Evolutionary conservation across 2,113 vertebrate species (phyloP).

Genomic region (Lophura nycthemera): DNA sequence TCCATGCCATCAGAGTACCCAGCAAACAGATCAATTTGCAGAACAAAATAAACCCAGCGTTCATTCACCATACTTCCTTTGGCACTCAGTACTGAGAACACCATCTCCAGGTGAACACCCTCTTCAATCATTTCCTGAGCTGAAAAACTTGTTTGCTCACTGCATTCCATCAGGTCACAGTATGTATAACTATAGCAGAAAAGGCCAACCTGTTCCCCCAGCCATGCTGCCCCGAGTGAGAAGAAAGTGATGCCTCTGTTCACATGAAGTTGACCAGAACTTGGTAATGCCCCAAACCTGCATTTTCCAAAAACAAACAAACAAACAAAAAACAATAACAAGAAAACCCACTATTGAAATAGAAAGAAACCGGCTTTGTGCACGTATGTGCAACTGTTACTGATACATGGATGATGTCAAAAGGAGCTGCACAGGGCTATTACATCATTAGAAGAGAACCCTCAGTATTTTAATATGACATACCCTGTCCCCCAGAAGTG

Average conservation of each 20-base stretch:
- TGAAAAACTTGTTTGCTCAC: conserved; percentile 51
- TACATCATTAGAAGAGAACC: background rate
- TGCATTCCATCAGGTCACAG: background rate
- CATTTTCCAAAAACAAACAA: background rate
- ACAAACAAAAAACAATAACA: too few species aligned
- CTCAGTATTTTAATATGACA: background rate
- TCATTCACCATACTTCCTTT: background rate
- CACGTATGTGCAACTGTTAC: background rate
- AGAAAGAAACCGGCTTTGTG: background rate
- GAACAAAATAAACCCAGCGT: background rate
- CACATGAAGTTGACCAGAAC: background rate
- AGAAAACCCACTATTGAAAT: background rate
- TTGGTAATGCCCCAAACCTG: background rate
- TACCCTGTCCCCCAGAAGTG: background rate
- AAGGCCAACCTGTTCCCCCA: background rate
- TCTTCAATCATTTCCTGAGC: conserved; percentile 27
- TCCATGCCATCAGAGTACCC: background rate
- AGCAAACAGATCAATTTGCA: background rate
- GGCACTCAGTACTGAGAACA: background rate
- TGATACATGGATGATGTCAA: background rate
- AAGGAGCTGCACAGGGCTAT: background rate
- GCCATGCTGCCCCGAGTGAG: background rate
- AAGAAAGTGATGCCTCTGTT: background rate
- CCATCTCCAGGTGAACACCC: background rate
- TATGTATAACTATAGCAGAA: conserved; percentile 11